These are phyloP conservation scores for Stegophylla sp. DNA, from an alignment of 2,888 invertebrate genomes.

Conservation along the genomic window DNA sequence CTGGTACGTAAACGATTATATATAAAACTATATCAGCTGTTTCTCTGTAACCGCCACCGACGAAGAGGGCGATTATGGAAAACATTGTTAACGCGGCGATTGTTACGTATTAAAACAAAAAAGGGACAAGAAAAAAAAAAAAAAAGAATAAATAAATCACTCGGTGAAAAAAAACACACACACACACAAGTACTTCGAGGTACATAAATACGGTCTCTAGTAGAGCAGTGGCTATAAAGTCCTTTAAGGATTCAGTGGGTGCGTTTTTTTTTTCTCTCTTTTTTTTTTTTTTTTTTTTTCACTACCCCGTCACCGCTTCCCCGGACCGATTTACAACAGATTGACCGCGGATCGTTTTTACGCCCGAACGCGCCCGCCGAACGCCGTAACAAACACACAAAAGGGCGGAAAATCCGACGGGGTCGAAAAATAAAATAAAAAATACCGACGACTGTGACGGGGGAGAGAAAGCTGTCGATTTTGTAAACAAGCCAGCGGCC, in stretches of 20 bases:
- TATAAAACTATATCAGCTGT: too few species aligned
- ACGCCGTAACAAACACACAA: constrained; percentile 39
- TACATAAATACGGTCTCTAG: background rate
- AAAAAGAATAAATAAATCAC: constrained; percentile 5
- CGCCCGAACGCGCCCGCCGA: constrained; percentile 44
- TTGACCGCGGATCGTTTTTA: constrained; percentile 59
- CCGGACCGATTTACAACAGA: constrained; percentile 57
- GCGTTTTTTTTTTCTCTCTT: constrained; percentile 3
- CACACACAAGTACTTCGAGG: constrained; percentile 9
- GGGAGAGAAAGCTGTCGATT: constrained; percentile 57
- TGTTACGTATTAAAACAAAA: background rate
- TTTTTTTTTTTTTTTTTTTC: constrained; percentile 15
- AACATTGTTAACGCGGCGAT: background rate
- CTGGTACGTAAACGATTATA: too few species aligned
- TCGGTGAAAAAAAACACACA: constrained; percentile 9
- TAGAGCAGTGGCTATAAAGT: background rate
- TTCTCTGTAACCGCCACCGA: too few species aligned
- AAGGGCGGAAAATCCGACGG: constrained; percentile 54
- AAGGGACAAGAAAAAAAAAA: background rate
- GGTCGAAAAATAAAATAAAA: constrained; percentile 19
- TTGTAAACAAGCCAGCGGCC: constrained; percentile 57
- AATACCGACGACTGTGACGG: constrained; percentile 33
- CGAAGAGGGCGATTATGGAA: too few species aligned
- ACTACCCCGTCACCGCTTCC: background rate
- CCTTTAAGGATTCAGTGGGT: constrained; percentile 51